These are phyloP conservation scores for Cyclura pinguis DNA, from an alignment of 2,797 vertebrate genomes.

Conservation along the genomic window DNA sequence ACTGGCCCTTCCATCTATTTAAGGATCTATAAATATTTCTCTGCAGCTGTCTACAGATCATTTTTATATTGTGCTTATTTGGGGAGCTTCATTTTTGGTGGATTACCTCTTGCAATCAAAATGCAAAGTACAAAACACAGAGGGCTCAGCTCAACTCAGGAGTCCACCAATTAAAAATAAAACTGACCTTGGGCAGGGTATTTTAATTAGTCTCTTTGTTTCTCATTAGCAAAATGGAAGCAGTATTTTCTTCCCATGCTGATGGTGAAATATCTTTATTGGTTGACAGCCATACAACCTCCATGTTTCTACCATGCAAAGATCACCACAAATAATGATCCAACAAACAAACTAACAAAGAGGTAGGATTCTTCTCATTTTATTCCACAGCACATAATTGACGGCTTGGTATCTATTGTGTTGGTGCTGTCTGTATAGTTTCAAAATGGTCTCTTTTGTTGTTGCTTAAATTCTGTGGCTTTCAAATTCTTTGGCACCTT, in stretches of 20 bases:
- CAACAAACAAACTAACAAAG: not conserved
- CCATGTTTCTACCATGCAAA: not conserved
- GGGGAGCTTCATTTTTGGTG: not conserved
- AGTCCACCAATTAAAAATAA: not conserved
- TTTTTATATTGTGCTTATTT: not conserved
- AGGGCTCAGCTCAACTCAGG: not conserved
- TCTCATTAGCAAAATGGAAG: rapidly evolving
- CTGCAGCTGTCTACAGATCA: not conserved
- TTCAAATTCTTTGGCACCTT: too few relatives aligned
- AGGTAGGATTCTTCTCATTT: not conserved
- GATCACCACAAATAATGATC: not conserved
- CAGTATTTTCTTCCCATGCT: not conserved
- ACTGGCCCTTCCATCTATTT: not conserved
- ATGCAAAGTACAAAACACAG: not conserved
- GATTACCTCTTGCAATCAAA: not conserved
- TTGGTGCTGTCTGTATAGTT: not conserved
- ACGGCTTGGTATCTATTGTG: not conserved
- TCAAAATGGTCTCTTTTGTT: not conserved
- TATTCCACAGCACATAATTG: not conserved
- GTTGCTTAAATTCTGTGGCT: not conserved
- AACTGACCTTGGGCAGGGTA: not conserved
- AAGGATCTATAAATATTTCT: constrained; percentile 4
- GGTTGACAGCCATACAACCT: not conserved
- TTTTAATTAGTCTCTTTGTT: constrained; percentile 6
- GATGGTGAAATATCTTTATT: not conserved